Percentiles rank a stretch among this genome's conserved stretches.
Conservation (phyloP, 2,888 invertebrate genomes). For the Zygothrica quintamaculata region DNA sequence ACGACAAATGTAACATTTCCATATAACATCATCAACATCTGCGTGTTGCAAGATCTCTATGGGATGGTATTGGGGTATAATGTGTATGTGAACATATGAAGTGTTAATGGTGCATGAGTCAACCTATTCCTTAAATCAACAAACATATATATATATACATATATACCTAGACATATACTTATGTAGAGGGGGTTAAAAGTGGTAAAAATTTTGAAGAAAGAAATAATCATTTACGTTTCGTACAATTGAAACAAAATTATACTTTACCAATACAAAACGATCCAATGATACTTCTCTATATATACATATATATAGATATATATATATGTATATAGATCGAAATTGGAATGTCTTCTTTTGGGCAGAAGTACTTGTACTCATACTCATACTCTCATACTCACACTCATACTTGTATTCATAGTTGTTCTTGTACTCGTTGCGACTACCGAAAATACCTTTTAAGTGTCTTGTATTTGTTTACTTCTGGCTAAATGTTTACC, state of each 20-base stretch:
- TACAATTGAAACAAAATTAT: slow-evolving; percentile 49
- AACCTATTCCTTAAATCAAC: slow-evolving; percentile 74
- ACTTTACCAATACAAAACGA: slow-evolving; percentile 17
- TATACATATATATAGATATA: slow-evolving; percentile 12
- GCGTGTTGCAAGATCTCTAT: slow-evolving; percentile 29
- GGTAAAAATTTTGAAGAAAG: slow-evolving; percentile 38
- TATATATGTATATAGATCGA: not conserved
- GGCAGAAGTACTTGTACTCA: slow-evolving; percentile 55
- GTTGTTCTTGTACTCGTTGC: slow-evolving; percentile 14
- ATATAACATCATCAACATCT: slow-evolving; percentile 39
- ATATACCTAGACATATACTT: not conserved
- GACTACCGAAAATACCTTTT: slow-evolving; percentile 73
- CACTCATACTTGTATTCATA: slow-evolving; percentile 13
- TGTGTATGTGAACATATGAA: slow-evolving; percentile 60
- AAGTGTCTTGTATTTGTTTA: slow-evolving; percentile 76
- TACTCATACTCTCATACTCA: no score
- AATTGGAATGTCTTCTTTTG: slow-evolving; percentile 68
- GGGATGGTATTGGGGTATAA: slow-evolving; percentile 38
- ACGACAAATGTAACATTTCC: slow-evolving; percentile 59
- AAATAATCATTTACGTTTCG: slow-evolving; percentile 66
- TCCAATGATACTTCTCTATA: slow-evolving; percentile 10
- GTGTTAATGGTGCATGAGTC: slow-evolving; percentile 73
- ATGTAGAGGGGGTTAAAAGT: slow-evolving; percentile 7
- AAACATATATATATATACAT: slow-evolving; percentile 45
- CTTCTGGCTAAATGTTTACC: slow-evolving; percentile 74